Evolutionary conservation across 2,888 invertebrate species (phyloP).

Genomic region (Heliconius cydno): DNA sequence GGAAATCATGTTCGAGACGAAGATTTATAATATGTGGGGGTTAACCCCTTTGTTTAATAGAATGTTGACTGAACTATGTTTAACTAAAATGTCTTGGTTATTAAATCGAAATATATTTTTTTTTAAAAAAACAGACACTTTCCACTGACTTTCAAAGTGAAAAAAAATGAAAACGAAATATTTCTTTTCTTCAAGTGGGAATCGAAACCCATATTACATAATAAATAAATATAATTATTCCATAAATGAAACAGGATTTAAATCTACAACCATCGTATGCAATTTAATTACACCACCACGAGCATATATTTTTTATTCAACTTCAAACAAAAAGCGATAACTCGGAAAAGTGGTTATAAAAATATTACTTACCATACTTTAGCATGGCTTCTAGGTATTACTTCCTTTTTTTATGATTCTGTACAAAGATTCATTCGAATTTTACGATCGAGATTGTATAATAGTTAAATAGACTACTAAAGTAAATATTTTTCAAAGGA

Average conservation of each 20-base stretch:
- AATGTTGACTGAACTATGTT: not conserved
- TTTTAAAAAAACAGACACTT: too few relatives aligned
- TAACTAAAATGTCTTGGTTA: not conserved
- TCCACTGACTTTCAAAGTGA: too few relatives aligned
- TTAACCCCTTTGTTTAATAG: slow-evolving; percentile 6
- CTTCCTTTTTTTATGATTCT: slow-evolving; percentile 27
- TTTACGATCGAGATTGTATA: slow-evolving; percentile 27
- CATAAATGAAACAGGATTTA: not conserved
- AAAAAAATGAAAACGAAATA: too few relatives aligned
- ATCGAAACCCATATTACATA: too few relatives aligned
- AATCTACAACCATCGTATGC: not conserved
- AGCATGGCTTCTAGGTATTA: slow-evolving; percentile 8
- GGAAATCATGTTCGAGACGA: slow-evolving; percentile 29
- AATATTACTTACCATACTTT: slow-evolving; percentile 15
- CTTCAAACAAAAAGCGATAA: slow-evolving; percentile 12
- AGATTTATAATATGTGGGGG: slow-evolving; percentile 27
- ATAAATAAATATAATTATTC: not conserved
- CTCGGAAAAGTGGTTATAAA: slow-evolving; percentile 15
- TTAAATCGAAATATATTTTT: not conserved
- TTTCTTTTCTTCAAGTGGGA: too few relatives aligned
- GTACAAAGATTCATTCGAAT: slow-evolving; percentile 19
- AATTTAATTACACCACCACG: not conserved
- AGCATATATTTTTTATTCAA: not conserved
- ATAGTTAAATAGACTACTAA: not conserved
- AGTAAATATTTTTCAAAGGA: not conserved